These are phyloP conservation scores for Drosophila novamexicana DNA, from an alignment of 1,140 invertebrate genomes.

Conservation along the genomic window DNA sequence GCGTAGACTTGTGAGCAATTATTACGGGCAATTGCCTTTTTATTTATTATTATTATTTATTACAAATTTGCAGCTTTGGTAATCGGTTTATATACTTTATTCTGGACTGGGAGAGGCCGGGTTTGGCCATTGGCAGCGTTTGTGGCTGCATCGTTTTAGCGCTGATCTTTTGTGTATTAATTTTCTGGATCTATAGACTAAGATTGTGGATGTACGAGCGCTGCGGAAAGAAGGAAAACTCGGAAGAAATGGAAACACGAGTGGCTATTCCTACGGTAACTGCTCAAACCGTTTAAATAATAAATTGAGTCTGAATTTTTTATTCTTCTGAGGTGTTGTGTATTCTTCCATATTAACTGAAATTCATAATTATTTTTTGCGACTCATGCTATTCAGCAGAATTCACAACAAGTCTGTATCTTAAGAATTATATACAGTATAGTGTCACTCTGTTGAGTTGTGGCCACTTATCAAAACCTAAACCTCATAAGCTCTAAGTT, in stretches of 20 bases:
- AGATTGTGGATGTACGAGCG: conserved; percentile 37
- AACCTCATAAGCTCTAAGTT: no score
- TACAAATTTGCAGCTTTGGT: conserved; percentile 32
- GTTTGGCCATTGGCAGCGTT: conserved; percentile 60
- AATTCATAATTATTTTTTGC: not conserved
- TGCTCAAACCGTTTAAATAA: conserved; percentile 21
- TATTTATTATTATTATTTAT: not conserved
- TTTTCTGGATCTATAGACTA: conserved; percentile 59
- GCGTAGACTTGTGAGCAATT: conserved; percentile 86
- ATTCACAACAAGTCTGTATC: no score
- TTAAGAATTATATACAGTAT: no score
- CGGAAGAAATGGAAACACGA: conserved; percentile 27
- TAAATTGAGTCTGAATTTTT: not conserved
- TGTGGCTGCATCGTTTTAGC: conserved; percentile 61
- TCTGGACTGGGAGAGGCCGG: conserved; percentile 65
- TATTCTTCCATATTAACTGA: no score
- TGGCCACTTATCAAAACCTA: no score
- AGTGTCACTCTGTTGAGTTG: not conserved
- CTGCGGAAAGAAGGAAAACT: conserved; percentile 12
- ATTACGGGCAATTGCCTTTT: not conserved
- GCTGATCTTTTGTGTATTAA: conserved; percentile 50
- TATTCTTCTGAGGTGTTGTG: not conserved
- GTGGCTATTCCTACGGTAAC: not conserved
- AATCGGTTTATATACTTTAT: conserved; percentile 75
- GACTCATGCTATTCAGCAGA: not conserved